phyloP scores from a whole-genome alignment of 2,797 vertebrate genomes.

The Vespertilio murinus region DNA sequence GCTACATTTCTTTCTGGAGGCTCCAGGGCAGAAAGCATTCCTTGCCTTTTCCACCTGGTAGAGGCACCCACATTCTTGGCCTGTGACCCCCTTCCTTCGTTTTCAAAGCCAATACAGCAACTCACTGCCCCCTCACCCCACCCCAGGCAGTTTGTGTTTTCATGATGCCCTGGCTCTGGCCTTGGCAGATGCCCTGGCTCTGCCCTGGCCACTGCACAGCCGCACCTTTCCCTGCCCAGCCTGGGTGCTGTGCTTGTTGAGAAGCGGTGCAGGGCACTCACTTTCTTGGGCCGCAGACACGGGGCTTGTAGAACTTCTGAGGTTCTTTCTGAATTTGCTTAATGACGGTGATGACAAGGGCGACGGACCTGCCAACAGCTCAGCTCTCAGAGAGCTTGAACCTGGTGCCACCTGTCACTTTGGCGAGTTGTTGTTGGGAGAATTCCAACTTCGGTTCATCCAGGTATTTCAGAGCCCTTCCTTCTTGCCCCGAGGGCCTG shows the following conservation, averaged over 20 bases:
- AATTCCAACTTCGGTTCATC: slow-evolving; percentile 92
- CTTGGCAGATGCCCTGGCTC: slow-evolving; percentile 91
- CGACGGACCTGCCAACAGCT: slow-evolving; percentile 90
- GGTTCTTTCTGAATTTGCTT: slow-evolving; percentile 93
- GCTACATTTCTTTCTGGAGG: background rate
- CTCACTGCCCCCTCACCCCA: no score
- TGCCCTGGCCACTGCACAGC: slow-evolving; percentile 81
- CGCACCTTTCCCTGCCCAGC: slow-evolving; percentile 91
- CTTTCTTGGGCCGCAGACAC: slow-evolving; percentile 92
- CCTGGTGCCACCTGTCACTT: slow-evolving; percentile 90
- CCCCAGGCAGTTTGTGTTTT: background rate
- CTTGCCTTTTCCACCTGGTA: background rate
- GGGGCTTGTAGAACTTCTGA: slow-evolving; percentile 94
- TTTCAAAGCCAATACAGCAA: background rate
- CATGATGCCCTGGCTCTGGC: slow-evolving; percentile 75
- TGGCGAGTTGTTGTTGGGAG: slow-evolving; percentile 90
- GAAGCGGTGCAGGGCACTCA: slow-evolving; percentile 87
- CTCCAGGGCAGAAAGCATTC: background rate
- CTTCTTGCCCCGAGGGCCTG: slow-evolving; percentile 90
- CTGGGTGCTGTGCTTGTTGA: slow-evolving; percentile 91
- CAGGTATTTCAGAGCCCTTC: slow-evolving; percentile 91
- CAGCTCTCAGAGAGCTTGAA: slow-evolving; percentile 93
- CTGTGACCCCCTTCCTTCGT: background rate
- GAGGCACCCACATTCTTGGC: background rate
- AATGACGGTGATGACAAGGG: slow-evolving; percentile 92